Evolutionary conservation across 37 sponge, comb jelly and placozoan genomes (phyloP), one percentile per base, ranked within the genome.

Genomic region (Dysidea cf. avara): DNA sequence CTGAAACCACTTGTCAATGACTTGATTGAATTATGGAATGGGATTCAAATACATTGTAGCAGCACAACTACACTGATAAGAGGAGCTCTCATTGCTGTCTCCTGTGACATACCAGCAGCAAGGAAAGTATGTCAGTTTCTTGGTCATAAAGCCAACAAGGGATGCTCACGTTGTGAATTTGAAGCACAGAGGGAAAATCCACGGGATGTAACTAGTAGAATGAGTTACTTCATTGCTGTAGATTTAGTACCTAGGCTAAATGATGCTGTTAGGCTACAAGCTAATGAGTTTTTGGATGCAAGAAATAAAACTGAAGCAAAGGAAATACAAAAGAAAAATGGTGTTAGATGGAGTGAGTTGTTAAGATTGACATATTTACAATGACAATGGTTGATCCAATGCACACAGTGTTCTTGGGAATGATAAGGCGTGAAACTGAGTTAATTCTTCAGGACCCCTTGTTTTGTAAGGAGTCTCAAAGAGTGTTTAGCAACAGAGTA

Each of bases 1-100:
- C 24, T 61, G 24, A 61, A 61, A 61, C 62, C 62, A 30, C 31
- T 61, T 61, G 62, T 61, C 35, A 28, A 61, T 61, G 62, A 61
- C 24, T 61, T 24, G 24, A 30, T 26, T 61, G 62, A 61, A 34
- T 34, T 61, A 61, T 61, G 62, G 62, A 61, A 61, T 61, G 62
- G 62, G 18, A 26, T 61, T 61, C 62, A 22, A 34, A 22, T 61
- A 61, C 29, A 61, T 61, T 34, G 28, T 34, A 26, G 24, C 18
- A 34, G 56, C 22, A 55, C 31, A 22, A 26, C 29, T 61, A 43
- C 7, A 43, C 7, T 43, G 46, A 61, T 61, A 34, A 61, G 30
- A 61, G 62, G 34, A 61, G 62, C 62, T 61, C 62, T 61, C 17
- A 34, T 61, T 34, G 62, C 34, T 17, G 62, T 61, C 18, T 61